Evolutionary conservation across 2,888 invertebrate species (phyloP), one percentile per base, ranked within the genome.

Genomic region (Tetragnatha montana): DNA sequence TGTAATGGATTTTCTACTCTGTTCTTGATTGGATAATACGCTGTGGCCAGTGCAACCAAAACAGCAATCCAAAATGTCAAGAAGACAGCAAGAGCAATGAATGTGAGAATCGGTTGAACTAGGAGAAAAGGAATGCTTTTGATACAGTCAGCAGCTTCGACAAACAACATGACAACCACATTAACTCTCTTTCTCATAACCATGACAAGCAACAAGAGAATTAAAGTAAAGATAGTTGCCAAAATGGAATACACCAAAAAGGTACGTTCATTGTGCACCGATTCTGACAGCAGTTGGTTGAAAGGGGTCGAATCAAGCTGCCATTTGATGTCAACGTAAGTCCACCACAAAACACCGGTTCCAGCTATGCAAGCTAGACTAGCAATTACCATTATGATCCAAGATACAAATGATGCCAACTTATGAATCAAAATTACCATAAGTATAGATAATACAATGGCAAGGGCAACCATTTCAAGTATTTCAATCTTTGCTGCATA

Each of bases 401-500:
- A 97, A 6, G 98, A 97, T 7, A 98, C 96, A 81, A 98, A 93
- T 89, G 95, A 95, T 0, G 98, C 97, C 92, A 98, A 93, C 93
- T 96, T 95, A 93, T 98, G 97, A 92, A 98, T 95, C 92, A 98
- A 95, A 79, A 96, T 95, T 69, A 98, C 96, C 94, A 97, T 96
- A 8, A 96, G 94, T 88, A 98, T 94, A 4, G 98, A 97, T 92
- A 97, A 95, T 92, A 96, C 97, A n/a, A 98, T 95, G 91, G 98
- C 96, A 90, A 98, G 94, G 91, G 96, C 95, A 84, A 96, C 96
- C 92, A 98, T 95, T 68, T 95, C 95, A 81, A 97, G 95, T 94
- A 98, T 96, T 93, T 97, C 96, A 92, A 95, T 96, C 97, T 98
- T 98, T 70, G 97, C 96, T 90, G 96, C 96, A 93, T 97, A 97